A percentile compares a stretch with the other conserved stretches of the same genome.
These are phyloP conservation scores for Cotesia congregata DNA, from an alignment of 2,888 invertebrate species.

Conservation along the genomic window DNA sequence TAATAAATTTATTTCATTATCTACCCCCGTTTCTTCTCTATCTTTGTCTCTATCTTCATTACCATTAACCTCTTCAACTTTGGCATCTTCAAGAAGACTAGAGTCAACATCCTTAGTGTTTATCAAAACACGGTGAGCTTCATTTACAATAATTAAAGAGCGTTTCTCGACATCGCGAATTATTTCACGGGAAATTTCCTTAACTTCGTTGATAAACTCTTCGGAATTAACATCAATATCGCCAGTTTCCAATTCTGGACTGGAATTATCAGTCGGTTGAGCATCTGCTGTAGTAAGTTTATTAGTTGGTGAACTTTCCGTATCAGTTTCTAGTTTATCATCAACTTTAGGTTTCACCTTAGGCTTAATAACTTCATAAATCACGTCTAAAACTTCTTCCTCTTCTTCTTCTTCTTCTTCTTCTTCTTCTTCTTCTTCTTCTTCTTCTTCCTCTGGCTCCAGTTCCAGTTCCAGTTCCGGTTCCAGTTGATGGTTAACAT, in stretches of 20 bases:
- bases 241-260: not conserved
- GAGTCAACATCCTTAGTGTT: not conserved
- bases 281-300: not conserved
- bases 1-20: not conserved
- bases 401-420: conserved; percentile 23
- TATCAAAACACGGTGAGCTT: not conserved
- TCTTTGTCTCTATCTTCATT: not conserved
- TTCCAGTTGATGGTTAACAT: not conserved
- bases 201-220: not conserved
- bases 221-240: conserved; percentile 6
- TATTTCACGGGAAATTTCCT: not conserved
- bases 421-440: conserved; percentile 9
- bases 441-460: not conserved
- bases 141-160: not conserved
- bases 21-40: not conserved
- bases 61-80: not conserved
- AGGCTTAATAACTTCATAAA: not conserved
- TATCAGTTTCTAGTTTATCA: not conserved
- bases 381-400: not conserved
- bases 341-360: not conserved
- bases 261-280: not conserved
- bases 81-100: not conserved
- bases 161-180: not conserved
- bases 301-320: not conserved
- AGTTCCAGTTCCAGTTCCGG: too few species aligned